A percentile compares a stretch with the other conserved stretches of the same genome.
These are phyloP conservation scores for Tetragonisca angustula DNA, from an alignment of 2,888 invertebrate genomes.

Conservation along the genomic window DNA sequence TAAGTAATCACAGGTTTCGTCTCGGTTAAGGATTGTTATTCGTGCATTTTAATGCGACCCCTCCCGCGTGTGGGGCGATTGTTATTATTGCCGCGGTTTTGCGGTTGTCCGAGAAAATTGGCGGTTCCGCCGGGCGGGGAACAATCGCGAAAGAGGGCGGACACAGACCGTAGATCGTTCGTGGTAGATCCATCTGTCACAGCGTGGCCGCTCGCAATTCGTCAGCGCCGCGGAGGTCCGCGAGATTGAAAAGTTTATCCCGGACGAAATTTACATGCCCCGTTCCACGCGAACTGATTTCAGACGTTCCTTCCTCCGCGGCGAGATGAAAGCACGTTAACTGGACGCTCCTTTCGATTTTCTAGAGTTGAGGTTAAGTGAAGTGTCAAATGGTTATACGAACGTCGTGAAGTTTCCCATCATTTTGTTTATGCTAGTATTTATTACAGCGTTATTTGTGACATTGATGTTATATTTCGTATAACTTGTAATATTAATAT, in stretches of 20 bases:
- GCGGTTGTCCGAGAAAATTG: constrained; percentile 81
- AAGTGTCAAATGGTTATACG: background rate
- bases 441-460: no score
- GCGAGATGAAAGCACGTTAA: constrained; percentile 17
- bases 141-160: constrained; percentile 61
- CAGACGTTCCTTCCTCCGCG: background rate
- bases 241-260: constrained; percentile 69
- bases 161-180: constrained; percentile 41
- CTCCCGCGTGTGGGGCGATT: constrained; percentile 64
- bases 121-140: constrained; percentile 64
- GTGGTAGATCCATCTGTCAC: constrained; percentile 76
- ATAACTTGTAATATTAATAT: no score
- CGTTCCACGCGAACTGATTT: constrained; percentile 42
- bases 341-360: background rate
- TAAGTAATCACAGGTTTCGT: constrained; percentile 76
- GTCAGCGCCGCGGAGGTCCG: constrained; percentile 62
- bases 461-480: no score
- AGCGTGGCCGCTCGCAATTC: constrained; percentile 74
- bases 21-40: constrained; percentile 77
- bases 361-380: background rate
- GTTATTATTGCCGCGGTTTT: constrained; percentile 81
- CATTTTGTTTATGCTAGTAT: no score
- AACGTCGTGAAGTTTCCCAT: no score
- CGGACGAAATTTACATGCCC: constrained; percentile 58
- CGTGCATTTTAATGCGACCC: constrained; percentile 77